Evolutionary conservation across 1,140 invertebrate genomes (phyloP), one percentile per base, ranked within the genome.

Genomic region (Hypsibius dujardini): DNA sequence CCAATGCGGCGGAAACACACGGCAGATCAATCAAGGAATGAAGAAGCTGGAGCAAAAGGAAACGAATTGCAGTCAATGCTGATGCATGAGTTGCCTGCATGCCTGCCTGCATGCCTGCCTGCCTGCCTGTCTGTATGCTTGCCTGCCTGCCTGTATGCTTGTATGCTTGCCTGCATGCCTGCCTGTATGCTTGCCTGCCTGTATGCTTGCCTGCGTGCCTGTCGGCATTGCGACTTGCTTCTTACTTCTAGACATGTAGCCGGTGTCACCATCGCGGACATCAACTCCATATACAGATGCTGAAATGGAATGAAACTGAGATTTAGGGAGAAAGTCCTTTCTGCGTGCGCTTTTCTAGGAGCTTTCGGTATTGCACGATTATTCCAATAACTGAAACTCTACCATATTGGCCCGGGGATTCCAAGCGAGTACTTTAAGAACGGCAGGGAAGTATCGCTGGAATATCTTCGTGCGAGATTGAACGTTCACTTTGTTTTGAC

Each of bases 11-110:
- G 3, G 62, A 67, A 15, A 42, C 45, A 42, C 62, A 67, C 45
- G 62, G 62, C 3, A 67, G 62, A 67, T 67, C 62, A 12, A 67
- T 12, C 62, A 67, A 45, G 12, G 45, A 7, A 67, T 67, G 62
- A 42, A 67, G 45, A 67, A 67, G 12, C 62, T 67, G 42, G 7
- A 56, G n/a, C 7, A 56, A 56, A n/a, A 28, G 28, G 28, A 28
- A 28, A 28, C 28, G 28, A 28, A 28, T 28, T 28, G 28, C 28
- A 28, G 28, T 28, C 28, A 28, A 28, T 28, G 28, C 28, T 28
- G 28, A 28, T 28, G 28, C 28, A 28, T 28, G 28, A 28, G 28
- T 28, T 28, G 28, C 28, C 28, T 28, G 28, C 28, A 28, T 28
- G 28, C 28, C 28, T 28, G n/a, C n/a, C n/a, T n/a, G n/a, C n/a